Conservation (phyloP, 2,797 vertebrate genomes). For the Falco berigora region DNA sequence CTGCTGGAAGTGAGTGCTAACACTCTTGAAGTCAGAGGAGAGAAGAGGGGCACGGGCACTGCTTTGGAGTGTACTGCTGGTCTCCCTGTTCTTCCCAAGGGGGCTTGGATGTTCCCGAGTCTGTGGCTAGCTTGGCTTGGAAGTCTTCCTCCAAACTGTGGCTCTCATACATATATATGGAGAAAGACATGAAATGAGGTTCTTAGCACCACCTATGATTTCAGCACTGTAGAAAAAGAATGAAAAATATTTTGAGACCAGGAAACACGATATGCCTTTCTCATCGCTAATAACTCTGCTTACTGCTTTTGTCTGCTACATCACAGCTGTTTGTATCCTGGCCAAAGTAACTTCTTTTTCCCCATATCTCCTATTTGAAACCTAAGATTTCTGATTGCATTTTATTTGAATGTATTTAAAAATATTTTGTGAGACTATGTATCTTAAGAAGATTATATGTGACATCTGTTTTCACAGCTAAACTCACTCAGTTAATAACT, state of each 20-base stretch:
- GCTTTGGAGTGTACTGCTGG: background rate
- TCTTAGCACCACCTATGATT: background rate
- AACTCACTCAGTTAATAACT: background rate
- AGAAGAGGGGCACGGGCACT: background rate
- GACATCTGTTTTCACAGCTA: conserved; percentile 19
- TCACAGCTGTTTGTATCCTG: background rate
- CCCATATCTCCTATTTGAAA: background rate
- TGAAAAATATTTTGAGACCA: background rate
- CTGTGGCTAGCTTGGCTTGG: background rate
- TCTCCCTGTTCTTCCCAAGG: background rate
- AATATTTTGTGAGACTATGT: background rate
- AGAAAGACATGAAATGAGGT: background rate
- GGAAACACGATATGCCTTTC: background rate
- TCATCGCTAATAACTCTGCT: background rate
- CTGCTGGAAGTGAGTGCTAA: background rate
- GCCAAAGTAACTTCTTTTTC: background rate
- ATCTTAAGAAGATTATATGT: background rate
- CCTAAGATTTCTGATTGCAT: background rate
- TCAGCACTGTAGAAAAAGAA: background rate
- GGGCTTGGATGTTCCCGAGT: background rate
- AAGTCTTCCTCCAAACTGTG: background rate
- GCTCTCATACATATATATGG: background rate
- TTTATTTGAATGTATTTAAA: background rate
- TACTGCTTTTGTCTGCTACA: background rate
- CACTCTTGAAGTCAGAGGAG: background rate